A percentile compares a stretch with the other conserved stretches of the same genome.
These are phyloP conservation scores for Campopleginae sp. DNA, from an alignment of 2,888 invertebrate genomes.

Conservation along the genomic window DNA sequence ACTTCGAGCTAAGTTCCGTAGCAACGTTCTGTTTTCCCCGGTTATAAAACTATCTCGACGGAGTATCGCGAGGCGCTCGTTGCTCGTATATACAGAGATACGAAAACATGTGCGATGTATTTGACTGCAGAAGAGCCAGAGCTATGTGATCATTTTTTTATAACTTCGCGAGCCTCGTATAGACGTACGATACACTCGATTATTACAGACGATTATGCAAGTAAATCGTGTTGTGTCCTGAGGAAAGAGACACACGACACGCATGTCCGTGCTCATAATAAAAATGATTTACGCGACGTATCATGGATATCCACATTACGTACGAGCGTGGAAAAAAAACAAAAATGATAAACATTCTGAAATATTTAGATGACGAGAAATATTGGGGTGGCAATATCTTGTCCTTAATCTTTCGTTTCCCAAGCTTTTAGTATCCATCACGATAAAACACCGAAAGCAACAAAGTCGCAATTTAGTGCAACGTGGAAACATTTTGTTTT, in stretches of 20 bases:
- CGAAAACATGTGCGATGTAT: conserved; percentile 23
- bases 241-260: conserved; percentile 51
- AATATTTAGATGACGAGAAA: conserved; percentile 18
- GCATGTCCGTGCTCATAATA: conserved; percentile 27
- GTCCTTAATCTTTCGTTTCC: conserved; percentile 6
- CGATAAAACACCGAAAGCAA: background rate
- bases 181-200: conserved; percentile 26
- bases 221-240: conserved; percentile 43
- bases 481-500: background rate
- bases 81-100: conserved; percentile 27
- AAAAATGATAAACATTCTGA: background rate
- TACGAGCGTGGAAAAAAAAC: background rate
- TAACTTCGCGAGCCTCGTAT: conserved; percentile 17
- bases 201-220: conserved; percentile 55
- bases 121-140: background rate
- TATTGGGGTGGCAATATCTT: conserved; percentile 8
- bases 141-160: conserved; percentile 39
- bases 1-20: conserved; percentile 35
- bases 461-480: background rate
- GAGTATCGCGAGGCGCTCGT: conserved; percentile 60
- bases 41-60: conserved; percentile 52
- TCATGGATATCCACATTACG: conserved; percentile 28
- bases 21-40: conserved; percentile 63
- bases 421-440: background rate
- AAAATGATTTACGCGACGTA: conserved; percentile 56